phyloP scores from a whole-genome alignment of 2,113 vertebrate genomes.

The Chaenocephalus aceratus region DNA sequence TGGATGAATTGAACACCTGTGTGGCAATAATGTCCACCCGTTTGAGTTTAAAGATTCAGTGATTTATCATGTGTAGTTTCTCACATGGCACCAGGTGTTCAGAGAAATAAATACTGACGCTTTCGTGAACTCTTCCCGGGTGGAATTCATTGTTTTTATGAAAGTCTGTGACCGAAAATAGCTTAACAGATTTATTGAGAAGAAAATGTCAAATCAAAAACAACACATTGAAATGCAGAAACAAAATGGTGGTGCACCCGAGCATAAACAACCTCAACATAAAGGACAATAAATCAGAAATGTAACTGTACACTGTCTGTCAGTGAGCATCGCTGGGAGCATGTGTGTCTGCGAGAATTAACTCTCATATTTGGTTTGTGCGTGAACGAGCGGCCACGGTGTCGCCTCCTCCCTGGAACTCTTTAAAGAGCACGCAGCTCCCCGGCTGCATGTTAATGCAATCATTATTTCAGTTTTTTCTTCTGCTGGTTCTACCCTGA shows the following conservation, averaged over 20 bases:
- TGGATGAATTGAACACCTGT: not conserved
- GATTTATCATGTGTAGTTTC: not conserved
- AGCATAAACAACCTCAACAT: conserved; percentile 14
- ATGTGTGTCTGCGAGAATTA: conserved; percentile 6
- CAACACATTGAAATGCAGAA: not conserved
- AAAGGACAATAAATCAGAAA: conserved; percentile 13
- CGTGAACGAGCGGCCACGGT: conserved; percentile 53
- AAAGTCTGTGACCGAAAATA: not conserved
- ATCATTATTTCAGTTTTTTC: conserved; percentile 69
- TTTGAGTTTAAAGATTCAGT: not conserved
- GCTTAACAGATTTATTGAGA: conserved; percentile 21
- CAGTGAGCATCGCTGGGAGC: conserved; percentile 20
- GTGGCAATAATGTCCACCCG: not conserved
- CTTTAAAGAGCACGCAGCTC: conserved; percentile 67
- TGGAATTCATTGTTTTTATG: conserved; percentile 12
- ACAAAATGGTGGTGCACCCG: conserved; percentile 1
- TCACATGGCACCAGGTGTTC: not conserved
- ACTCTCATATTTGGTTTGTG: conserved; percentile 52
- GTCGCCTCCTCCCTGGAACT: conserved; percentile 55
- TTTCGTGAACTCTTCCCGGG: conserved; percentile 12
- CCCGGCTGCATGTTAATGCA: conserved; percentile 77
- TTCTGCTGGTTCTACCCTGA: conserved; percentile 71
- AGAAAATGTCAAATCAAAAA: conserved; percentile 42
- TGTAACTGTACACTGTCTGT: not conserved
- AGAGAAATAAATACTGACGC: not conserved